Evolutionary conservation across 2,797 vertebrate species (phyloP), one percentile per base, ranked within the genome.

Genomic region (Adelosebastes latens): DNA sequence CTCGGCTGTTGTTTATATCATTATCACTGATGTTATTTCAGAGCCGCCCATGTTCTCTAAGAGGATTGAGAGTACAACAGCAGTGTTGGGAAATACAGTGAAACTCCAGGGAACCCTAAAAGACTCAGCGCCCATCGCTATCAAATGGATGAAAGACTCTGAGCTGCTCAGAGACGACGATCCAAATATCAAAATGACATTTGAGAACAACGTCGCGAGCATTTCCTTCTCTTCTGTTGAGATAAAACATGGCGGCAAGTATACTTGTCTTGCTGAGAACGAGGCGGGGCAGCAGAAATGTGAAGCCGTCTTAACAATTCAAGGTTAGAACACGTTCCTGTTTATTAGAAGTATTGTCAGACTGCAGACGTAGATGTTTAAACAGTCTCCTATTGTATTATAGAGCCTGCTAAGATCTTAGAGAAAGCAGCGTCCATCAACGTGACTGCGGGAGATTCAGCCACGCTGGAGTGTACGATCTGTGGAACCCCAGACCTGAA

Each of bases 41-140:
- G 98, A 99, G 85, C 96, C 97, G n/a, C 98, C 98, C 16, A 89
- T 95, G 72, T 99, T 99, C 94, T 93, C 97, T 92, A 99, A 99
- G 95, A 98, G 96, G 93, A 88, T 97, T 0, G 97, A 99, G 92
- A 97, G 96, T 62, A 91, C 96, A 49, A 96, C 97, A 29, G 96
- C 95, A 18, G 93, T 99, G 82, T 89, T 96, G 89, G 97, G 97
- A 79, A 97, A 97, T n/a, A 94, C 93, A 16, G 87, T 97, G 80
- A 96, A 95, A 0, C 94, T 99, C 14, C 97, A 98, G 93, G 96
- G 96, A 16, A 93, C 94, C 20, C 91, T 99, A 56, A 99, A 97
- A 93, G 98, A 98, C 72, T 99, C 98, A 63, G 94, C 96, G 67
- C 97, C 97, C 76, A 97, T 99, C 83, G 96, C 93, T 52, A 83